A percentile compares a stretch with the other conserved stretches of the same genome.
Conservation (phyloP, 2,888 invertebrate genomes). For the Megalurothrips usitatus region DNA sequence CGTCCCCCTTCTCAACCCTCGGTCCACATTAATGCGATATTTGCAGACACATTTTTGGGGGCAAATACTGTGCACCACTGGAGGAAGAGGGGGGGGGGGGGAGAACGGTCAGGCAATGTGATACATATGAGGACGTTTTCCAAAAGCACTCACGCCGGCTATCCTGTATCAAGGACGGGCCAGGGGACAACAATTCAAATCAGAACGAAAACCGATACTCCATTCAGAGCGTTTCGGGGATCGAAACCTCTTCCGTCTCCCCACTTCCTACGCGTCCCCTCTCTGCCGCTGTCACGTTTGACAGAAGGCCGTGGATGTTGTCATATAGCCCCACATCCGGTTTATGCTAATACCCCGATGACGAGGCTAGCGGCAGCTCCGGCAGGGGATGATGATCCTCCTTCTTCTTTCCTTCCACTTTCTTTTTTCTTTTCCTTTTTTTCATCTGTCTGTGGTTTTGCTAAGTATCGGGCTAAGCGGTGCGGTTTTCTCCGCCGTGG, state of each 20-base stretch:
- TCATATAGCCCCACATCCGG: slow-evolving; percentile 22
- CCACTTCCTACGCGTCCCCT: neutral
- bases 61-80: no score
- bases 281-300: slow-evolving; percentile 7
- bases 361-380: neutral
- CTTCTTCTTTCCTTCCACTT: neutral
- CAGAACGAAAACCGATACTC: slow-evolving; percentile 3
- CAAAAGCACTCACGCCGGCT: no score
- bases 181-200: neutral
- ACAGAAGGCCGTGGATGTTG: slow-evolving; percentile 19
- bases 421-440: neutral
- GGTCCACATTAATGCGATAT: no score
- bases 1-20: no score
- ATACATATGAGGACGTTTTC: no score
- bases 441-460: neutral
- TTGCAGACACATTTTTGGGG: no score
- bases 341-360: slow-evolving; percentile 22
- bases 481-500: neutral
- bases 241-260: neutral
- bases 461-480: slow-evolving; percentile 20
- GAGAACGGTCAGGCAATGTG: no score
- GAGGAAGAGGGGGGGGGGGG: no score
- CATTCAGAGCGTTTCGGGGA: neutral
- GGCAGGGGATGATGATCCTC: neutral
- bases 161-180: neutral